phyloP scores from a whole-genome alignment of 2,113 vertebrate species.

The Odobenus rosmarus region DNA sequence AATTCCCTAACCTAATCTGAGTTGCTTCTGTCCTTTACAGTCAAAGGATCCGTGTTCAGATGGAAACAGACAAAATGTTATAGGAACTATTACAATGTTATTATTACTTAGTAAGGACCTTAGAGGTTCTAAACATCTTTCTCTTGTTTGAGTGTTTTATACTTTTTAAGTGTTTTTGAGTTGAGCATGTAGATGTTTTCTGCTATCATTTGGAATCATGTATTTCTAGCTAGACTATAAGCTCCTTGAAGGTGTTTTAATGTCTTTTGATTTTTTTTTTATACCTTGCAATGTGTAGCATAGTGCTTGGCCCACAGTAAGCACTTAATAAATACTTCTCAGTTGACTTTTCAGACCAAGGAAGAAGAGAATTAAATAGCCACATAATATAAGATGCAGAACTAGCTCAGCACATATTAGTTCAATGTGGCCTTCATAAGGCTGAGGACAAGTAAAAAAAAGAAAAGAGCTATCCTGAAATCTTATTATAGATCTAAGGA shows the following conservation, averaged over 20 bases:
- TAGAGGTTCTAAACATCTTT: neutral
- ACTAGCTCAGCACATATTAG: neutral
- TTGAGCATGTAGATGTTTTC: neutral
- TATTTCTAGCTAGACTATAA: neutral
- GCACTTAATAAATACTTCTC: neutral
- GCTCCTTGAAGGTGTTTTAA: neutral
- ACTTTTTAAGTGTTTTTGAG: neutral
- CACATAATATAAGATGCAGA: neutral
- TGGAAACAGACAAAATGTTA: neutral
- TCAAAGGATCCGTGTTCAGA: neutral
- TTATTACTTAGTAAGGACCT: neutral
- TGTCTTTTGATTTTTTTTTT: neutral
- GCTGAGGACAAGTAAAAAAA: neutral
- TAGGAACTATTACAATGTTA: neutral
- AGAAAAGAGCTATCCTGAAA: neutral
- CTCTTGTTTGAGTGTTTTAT: neutral
- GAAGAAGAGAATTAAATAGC: neutral
- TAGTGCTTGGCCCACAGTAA: neutral
- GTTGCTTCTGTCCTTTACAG: neutral
- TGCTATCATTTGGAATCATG: neutral
- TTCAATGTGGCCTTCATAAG: neutral
- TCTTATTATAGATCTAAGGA: neutral
- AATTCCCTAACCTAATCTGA: neutral
- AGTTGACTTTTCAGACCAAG: neutral
- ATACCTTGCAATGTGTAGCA: neutral